Conservation (phyloP, 1,140 invertebrate species). For the Anoplolepis gracilipes region DNA sequence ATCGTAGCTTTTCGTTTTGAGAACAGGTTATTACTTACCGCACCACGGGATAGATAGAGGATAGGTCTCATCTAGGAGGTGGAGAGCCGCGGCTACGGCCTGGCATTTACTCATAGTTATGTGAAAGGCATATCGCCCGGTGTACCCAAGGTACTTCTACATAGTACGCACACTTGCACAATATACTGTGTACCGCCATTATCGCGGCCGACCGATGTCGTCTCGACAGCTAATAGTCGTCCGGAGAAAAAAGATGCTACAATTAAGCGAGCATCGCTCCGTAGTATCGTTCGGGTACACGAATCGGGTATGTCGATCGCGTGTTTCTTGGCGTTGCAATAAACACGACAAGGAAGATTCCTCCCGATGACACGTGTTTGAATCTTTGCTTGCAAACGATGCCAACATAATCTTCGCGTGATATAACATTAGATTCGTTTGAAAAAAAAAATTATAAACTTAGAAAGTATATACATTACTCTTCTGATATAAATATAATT, state of each 20-base stretch:
- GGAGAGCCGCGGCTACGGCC: conserved; percentile 72
- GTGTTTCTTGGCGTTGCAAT: not conserved
- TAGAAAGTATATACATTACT: not conserved
- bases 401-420: not conserved
- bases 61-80: conserved; percentile 80
- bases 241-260: conserved; percentile 42
- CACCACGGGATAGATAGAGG: conserved; percentile 69
- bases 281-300: not conserved
- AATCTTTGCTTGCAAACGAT: not conserved
- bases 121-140: conserved; percentile 84
- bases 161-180: conserved; percentile 77
- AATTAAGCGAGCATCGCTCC: conserved; percentile 57
- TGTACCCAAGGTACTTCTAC: conserved; percentile 80
- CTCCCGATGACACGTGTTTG: not conserved
- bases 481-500: no score
- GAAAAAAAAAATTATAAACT: not conserved
- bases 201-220: conserved; percentile 59
- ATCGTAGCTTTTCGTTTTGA: conserved; percentile 51
- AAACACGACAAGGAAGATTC: not conserved
- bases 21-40: conserved; percentile 72
- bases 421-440: not conserved
- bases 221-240: conserved; percentile 61
- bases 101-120: conserved; percentile 85
- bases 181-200: conserved; percentile 66
- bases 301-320: not conserved